Conservation (phyloP, 2,113 vertebrate species). For the Cheirogaleus medius region DNA sequence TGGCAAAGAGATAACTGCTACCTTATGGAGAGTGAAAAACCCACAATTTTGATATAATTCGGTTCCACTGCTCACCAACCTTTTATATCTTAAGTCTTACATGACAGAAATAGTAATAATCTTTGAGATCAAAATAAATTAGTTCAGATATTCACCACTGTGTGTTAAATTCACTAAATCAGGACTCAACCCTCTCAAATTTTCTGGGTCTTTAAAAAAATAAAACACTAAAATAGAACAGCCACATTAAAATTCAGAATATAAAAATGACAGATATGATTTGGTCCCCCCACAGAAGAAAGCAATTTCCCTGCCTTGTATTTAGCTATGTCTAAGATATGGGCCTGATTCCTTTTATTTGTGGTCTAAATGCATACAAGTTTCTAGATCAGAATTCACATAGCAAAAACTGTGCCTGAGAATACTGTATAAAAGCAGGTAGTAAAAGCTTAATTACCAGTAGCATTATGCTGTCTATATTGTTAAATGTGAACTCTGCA, state of each 20-base stretch:
- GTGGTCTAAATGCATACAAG: conserved; percentile 61
- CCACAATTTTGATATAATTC: conserved; percentile 59
- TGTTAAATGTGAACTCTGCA: conserved; percentile 88
- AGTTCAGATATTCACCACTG: conserved; percentile 51
- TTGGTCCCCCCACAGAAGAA: conserved; percentile 62
- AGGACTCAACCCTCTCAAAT: conserved; percentile 71
- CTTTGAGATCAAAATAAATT: conserved; percentile 80
- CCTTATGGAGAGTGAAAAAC: conserved; percentile 15
- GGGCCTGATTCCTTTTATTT: conserved; percentile 63
- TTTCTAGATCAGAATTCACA: conserved; percentile 72
- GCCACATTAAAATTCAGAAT: conserved; percentile 65
- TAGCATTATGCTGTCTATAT: conserved; percentile 87
- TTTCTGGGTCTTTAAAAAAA: conserved; percentile 60
- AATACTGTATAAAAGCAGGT: conserved; percentile 84
- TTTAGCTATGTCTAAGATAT: conserved; percentile 62
- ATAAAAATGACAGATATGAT: conserved; percentile 52
- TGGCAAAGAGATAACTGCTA: conserved; percentile 29
- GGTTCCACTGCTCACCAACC: conserved; percentile 35
- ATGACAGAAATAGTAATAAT: conserved; percentile 68
- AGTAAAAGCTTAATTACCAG: conserved; percentile 87
- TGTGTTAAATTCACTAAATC: conserved; percentile 69
- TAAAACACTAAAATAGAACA: conserved; percentile 58
- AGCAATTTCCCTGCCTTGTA: conserved; percentile 48
- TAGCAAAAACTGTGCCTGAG: conserved; percentile 73
- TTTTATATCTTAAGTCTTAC: conserved; percentile 66